Conservation (phyloP, 1,140 invertebrate species). For the Alviniconcha marisindica region DNA sequence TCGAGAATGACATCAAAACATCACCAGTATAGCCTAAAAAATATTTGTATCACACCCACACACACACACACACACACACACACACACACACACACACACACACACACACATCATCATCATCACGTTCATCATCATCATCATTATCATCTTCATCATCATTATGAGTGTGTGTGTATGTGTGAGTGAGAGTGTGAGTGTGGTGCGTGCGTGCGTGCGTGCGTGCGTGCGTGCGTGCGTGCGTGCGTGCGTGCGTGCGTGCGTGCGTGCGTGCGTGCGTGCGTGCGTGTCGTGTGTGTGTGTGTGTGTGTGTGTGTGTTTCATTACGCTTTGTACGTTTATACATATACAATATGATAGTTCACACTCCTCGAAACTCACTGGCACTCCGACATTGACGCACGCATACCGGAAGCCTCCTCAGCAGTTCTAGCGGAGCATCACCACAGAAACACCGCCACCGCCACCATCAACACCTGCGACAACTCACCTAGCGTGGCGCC, state of each 20-base stretch:
- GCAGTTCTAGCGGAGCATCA: background rate
- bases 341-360: background rate
- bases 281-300: background rate
- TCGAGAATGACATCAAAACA: too few relatives aligned
- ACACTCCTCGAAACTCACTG: background rate
- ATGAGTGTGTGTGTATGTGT: too few relatives aligned
- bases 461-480: too few relatives aligned
- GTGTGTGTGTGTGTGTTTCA: too few relatives aligned
- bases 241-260: background rate
- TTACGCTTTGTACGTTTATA: too few relatives aligned
- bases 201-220: background rate
- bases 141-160: too few relatives aligned
- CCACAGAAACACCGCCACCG: background rate
- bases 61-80: too few relatives aligned
- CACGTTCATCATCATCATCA: too few relatives aligned
- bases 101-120: too few relatives aligned
- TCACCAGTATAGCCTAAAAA: background rate
- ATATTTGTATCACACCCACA: background rate
- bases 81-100: too few relatives aligned
- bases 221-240: background rate
- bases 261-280: slow-evolving; percentile 3
- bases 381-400: background rate
- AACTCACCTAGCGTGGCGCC: slow-evolving; percentile 41
- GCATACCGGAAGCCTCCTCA: background rate
- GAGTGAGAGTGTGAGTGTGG: too few relatives aligned